Conservation (phyloP, 2,113 vertebrate species). For the Mesitornis unicolor region DNA sequence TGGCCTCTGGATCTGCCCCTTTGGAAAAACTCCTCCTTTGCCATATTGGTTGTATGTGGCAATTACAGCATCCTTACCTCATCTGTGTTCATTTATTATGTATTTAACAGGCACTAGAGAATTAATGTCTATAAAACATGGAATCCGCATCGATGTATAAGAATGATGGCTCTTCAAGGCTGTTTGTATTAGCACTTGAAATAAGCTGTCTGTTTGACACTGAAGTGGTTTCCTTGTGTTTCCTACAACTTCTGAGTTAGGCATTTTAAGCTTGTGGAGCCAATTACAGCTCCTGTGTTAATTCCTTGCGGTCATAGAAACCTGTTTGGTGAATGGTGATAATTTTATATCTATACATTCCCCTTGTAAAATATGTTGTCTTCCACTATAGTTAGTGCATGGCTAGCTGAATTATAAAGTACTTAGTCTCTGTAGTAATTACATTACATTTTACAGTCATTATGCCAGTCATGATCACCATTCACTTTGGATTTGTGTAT, state of each 20-base stretch:
- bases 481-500: not conserved
- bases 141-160: conserved; percentile 89
- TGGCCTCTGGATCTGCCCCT: conserved; percentile 92
- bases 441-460: not conserved
- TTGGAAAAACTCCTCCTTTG: conserved; percentile 90
- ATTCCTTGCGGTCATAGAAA: not conserved
- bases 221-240: not conserved
- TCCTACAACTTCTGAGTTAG: not conserved
- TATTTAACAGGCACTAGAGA: conserved; percentile 91
- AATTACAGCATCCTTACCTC: conserved; percentile 89
- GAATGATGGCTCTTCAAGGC: not conserved
- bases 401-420: not conserved
- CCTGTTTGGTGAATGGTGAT: not conserved
- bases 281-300: not conserved
- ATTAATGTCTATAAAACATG: conserved; percentile 89
- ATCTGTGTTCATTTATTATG: conserved; percentile 92
- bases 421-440: not conserved
- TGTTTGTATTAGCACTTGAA: not conserved
- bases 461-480: not conserved
- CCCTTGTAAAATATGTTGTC: not conserved
- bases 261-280: not conserved
- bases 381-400: not conserved
- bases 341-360: not conserved
- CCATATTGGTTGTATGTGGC: conserved; percentile 93
- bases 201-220: not conserved